Base-by-base conservation (phyloP, 37 sponge, comb jelly and placozoan genomes). In the Corticium candelabrum region DNA sequence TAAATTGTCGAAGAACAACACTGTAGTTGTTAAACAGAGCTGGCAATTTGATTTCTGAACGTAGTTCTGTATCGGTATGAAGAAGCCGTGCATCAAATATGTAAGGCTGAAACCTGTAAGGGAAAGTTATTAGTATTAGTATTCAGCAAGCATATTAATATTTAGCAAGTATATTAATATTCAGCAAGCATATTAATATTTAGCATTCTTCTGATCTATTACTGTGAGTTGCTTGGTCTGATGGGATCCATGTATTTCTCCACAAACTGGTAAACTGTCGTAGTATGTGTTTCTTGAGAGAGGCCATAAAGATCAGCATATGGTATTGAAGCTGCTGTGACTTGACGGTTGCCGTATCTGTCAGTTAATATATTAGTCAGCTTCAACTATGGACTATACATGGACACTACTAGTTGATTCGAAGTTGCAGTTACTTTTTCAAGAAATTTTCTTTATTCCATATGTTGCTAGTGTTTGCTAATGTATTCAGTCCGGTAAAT, bases 41-140 rank as follows among this genome's bases (percentile, higher is more conserved):
- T 3, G 86, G 86, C 0, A 67, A n/a, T 0, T 40, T 38, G 34
- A 37, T 67, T 67, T 85, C 86, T 33, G 37, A 3, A 69, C 69
- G 76, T 40, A 85, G 70, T 35, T 57, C 33, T 36, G 86, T 3
- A 41, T 85, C 27, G 21, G 15, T n/a, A 3, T 75, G 40, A 27
- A 85, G 77, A 11, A 81, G 7, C 33, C 75, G 41, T 0, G 69
- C 86, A 68, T 85, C 86, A 81, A 85, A 85, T 15, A 85, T 2
- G 68, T 85, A 85, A 37, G 62, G 74, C 36, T 78, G 86, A 43
- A 36, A 68, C 37, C 71, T 74, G 38, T n/a, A n/a, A n/a, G 35
- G 68, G 27, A 38, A 57, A 38, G 2, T 31, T 2, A 0, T 21
- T 34, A 21, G 34, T 35, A 78, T 37, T 27, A 27, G 62, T 27